Evolutionary conservation across 2,888 invertebrate species (phyloP), one percentile per base, ranked within the genome.

Genomic region (Rhagonycha lutea): DNA sequence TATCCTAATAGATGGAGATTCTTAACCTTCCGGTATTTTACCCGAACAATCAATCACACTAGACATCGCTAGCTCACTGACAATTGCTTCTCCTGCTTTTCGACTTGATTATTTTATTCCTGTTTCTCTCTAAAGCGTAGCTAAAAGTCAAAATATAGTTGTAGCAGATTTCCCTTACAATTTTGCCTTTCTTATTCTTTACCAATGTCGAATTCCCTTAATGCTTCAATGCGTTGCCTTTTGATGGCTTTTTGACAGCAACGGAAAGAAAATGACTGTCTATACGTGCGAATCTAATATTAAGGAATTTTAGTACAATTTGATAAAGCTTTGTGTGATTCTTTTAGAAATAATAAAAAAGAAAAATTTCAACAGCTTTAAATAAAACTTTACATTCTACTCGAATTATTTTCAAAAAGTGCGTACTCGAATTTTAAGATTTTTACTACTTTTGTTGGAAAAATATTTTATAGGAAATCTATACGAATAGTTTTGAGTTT

Each of bases 61-160:
- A 77, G 77, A 77, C 77, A 77, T 77, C 74, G 68, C 74, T 74
- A 74, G 77, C 77, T 77, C 77, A 74, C 77, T 77, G 73, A 74
- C 77, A 77, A 77, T 77, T 74, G 74, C 74, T 74, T 74, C 74
- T 69, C 69, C 70, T 62, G 32, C 74, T 74, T 77, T 70, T 61
- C 74, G 62, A 70, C 73, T 68, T 74, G 74, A 73, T 77, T 77
- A 74, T 77, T 72, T 74, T 72, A 73, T 65, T 74, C 69, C 73
- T 73, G 70, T 73, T 76, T 71, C 69, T 71, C 70, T 67, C 76
- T 70, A 60, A 68, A 69, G 61, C 68, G 68, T 62, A 73, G 73
- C 70, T 70, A 73, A 76, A 68, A 73, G 76, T 76, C 73, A 68
- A 72, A 74, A 76, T 76, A 76, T 73, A 76, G 65, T 73, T 76